Base-by-base conservation (phyloP, 30 jellyfish, hydroid and myxozoan species). In the Catostylus mosaicus region DNA sequence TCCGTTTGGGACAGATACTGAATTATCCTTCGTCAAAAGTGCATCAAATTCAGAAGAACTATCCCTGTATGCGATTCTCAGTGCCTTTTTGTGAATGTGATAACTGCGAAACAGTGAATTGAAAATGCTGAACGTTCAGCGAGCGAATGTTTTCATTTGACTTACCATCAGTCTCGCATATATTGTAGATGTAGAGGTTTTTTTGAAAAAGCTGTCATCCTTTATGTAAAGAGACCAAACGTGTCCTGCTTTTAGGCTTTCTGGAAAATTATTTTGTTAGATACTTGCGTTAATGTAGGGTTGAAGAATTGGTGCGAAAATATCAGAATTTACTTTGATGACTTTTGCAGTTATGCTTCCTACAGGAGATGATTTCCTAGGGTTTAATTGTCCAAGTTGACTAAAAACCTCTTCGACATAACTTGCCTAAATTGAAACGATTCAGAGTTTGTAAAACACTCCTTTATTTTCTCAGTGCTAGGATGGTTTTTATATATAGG, bases 141-240 rank as follows among this genome's bases (percentile, higher is more conserved):
- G 46, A 64, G 48, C 48, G 11, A 19, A 29, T 11, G 76, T 12
- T 64, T 64, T n/a, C n/a, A n/a, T n/a, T n/a, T n/a, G n/a, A n/a
- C n/a, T n/a, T n/a, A n/a, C 33, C 48, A 64, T 31, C 33, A 5
- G 76, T 23, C 48, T 9, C 76, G 20, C 76, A 11, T 5, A 23
- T 11, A 64, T 22, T 64, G 9, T 64, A 11, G 76, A 64, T 64
- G 76, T 64, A 29, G 76, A 27, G 27, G 48, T 50, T 31, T 64
- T 64, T 47, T 64, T 19, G 20, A 64, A 11, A 10, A 64, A 64
- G 33, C 27, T 22, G 27, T 19, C 76, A n/a, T 64, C 45, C 22
- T 64, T 64, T 56, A 4, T 56, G 69, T 95, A 84, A 52, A 95
- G 94, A 0, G 89, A 92, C 18, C 96, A 94, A 10, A 31, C 56